Evolutionary conservation across 2,888 invertebrate genomes (phyloP), one percentile per base, ranked within the genome.

Genomic region (Oscheius sp.): DNA sequence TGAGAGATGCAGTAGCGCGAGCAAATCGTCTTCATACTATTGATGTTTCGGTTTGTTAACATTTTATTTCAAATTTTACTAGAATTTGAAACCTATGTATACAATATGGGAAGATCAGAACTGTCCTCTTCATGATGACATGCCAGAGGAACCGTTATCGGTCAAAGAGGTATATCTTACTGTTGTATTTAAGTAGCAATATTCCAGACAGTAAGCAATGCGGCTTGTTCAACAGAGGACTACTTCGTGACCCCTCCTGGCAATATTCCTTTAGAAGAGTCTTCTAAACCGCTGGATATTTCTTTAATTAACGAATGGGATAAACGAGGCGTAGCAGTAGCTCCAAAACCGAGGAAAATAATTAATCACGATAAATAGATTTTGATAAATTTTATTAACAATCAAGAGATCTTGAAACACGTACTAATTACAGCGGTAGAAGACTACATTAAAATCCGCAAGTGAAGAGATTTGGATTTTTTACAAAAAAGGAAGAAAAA

Each of bases 181-280:
- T 44, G 24, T 9, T 20, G n/a, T n/a, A n/a, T n/a, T n/a, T 17
- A 36, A 32, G 12, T 8, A 28, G 17, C 36, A 12, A n/a, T 9
- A 30, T 49, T 54, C 9, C 17, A 74, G 64, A 71, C 70, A 6
- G 69, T 78, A 8, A 38, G 49, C 32, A 78, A 78, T 61, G 71
- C 77, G 1, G 41, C 70, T 9, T 47, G 47, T 22, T 50, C 70
- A 45, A 61, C 56, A 33, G 78, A 78, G 45, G 78, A 77, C 54
- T 75, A 71, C 56, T 78, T 78, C 47, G 75, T 75, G n/a, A 78
- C 78, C 2, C 78, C 78, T 2, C 78, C 78, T 3, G 78, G 78
- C 26, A 78, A 78, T 61, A 67, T 78, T 4, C 77, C 78, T 1
- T 66, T 78, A 8, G 77, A 75, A 41, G 71, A 68, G 9, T 64